These are phyloP conservation scores for Ameiurus melas DNA, from an alignment of 2,113 vertebrate species.

Conservation along the genomic window DNA sequence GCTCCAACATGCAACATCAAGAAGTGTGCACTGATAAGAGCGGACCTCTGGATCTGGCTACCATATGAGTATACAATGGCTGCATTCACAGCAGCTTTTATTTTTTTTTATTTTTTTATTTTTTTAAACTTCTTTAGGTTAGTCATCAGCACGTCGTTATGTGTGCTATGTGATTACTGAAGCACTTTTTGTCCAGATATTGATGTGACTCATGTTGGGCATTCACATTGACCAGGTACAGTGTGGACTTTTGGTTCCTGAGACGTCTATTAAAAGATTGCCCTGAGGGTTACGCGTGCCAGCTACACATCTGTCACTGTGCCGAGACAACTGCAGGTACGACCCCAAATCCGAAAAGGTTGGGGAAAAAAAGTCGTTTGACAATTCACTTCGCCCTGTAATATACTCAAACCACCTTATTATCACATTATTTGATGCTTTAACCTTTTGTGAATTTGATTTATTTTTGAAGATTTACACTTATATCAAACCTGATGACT, in stretches of 20 bases:
- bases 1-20: not conserved
- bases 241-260: not conserved
- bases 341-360: too few relatives aligned
- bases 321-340: not conserved
- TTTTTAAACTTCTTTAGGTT: not conserved
- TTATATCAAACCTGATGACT: too few relatives aligned
- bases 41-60: not conserved
- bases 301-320: not conserved
- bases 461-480: too few relatives aligned
- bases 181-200: not conserved
- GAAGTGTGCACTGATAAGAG: not conserved
- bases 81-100: not conserved
- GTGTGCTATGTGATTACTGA: not conserved
- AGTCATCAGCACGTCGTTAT: not conserved
- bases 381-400: too few relatives aligned
- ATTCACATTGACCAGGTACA: not conserved
- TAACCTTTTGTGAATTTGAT: too few relatives aligned
- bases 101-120: not conserved
- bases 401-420: too few relatives aligned
- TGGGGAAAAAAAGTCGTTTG: too few relatives aligned
- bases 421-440: too few relatives aligned
- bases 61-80: constrained; percentile 13
- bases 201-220: not conserved
- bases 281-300: not conserved
- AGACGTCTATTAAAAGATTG: not conserved